Evolutionary conservation across 2,888 invertebrate species (phyloP).

Genomic region (Gasteruption jaculator): DNA sequence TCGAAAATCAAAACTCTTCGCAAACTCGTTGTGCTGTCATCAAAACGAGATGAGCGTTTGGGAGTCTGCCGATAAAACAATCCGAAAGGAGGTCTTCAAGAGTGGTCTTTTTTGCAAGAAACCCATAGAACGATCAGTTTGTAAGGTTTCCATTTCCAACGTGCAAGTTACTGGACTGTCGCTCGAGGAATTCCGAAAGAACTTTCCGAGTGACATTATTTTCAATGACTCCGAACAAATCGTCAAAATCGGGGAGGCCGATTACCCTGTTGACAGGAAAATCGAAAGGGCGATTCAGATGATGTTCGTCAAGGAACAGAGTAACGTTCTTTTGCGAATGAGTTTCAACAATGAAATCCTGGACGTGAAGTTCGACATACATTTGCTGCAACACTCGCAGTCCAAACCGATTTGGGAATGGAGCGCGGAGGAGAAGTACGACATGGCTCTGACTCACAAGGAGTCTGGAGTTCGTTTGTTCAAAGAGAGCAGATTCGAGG

Average conservation of each 20-base stretch:
- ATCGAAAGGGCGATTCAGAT: constrained; percentile 56
- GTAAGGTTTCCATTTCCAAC: constrained; percentile 33
- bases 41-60: too few relatives aligned
- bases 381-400: constrained; percentile 51
- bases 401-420: constrained; percentile 57
- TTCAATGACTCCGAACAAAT: constrained; percentile 22
- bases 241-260: constrained; percentile 53
- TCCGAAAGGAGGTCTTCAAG: constrained; percentile 35
- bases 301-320: constrained; percentile 55
- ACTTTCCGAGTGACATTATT: constrained; percentile 52
- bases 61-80: constrained; percentile 30
- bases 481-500: constrained; percentile 58
- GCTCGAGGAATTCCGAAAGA: constrained; percentile 43
- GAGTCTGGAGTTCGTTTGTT: constrained; percentile 63
- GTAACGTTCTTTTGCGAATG: constrained; percentile 50
- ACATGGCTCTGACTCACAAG: constrained; percentile 55
- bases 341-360: constrained; percentile 31
- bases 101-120: constrained; percentile 29
- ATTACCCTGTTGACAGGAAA: constrained; percentile 54
- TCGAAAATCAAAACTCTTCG: too few relatives aligned
- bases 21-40: too few relatives aligned
- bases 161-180: constrained; percentile 16
- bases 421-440: constrained; percentile 56
- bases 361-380: constrained; percentile 51
- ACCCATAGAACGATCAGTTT: constrained; percentile 37